Percentiles rank a stretch among this genome's conserved stretches.
Evolutionary conservation across 2,797 vertebrate genomes (phyloP).

Genomic region (Cynopterus sphinx): DNA sequence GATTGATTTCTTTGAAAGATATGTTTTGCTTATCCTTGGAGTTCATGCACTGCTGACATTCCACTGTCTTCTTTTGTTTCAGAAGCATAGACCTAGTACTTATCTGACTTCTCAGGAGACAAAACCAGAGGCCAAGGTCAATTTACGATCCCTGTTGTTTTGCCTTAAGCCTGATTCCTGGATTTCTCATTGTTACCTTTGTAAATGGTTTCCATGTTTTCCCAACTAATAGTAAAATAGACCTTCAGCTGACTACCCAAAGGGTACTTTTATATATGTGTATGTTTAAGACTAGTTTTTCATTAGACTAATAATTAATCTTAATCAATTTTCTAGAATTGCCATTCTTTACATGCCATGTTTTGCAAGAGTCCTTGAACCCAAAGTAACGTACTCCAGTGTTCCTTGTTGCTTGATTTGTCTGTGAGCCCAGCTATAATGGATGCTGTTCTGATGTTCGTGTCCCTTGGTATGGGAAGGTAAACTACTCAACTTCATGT

Average conservation of each 20-base stretch:
- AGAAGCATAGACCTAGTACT: neutral
- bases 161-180: neutral
- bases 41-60: neutral
- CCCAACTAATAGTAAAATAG: neutral
- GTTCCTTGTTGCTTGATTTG: constrained; percentile 3
- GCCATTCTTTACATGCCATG: neutral
- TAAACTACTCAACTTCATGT: neutral
- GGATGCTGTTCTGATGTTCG: neutral
- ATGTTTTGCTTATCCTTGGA: neutral
- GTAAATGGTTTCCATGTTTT: constrained; percentile 33
- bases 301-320: constrained; percentile 27
- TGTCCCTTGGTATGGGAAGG: neutral
- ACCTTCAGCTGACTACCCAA: neutral
- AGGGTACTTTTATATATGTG: neutral
- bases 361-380: neutral
- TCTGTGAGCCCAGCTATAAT: neutral
- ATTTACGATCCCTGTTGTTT: neutral
- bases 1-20: neutral
- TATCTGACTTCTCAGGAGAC: neutral
- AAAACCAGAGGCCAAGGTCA: neutral
- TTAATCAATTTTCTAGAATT: constrained; percentile 40
- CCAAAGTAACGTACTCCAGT: neutral
- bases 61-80: neutral
- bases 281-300: constrained; percentile 22
- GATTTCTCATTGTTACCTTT: neutral